Evolutionary conservation across 2,797 vertebrate genomes (phyloP).

Genomic region (Tauraco hartlaubi): DNA sequence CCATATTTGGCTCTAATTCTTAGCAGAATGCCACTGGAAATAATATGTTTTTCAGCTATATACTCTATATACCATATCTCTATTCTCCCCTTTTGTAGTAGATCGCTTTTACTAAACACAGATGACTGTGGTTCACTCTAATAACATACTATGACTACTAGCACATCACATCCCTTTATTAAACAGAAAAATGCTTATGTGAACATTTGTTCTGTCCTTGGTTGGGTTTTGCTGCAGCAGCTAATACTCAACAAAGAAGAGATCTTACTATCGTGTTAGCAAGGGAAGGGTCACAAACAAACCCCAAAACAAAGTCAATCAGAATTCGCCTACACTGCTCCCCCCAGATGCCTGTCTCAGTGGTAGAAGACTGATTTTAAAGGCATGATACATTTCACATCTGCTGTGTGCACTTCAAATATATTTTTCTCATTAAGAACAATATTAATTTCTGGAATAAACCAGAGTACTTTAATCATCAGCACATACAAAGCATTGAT

Average conservation of each 20-base stretch:
- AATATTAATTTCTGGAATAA: background rate
- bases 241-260: background rate
- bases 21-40: background rate
- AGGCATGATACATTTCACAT: background rate
- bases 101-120: background rate
- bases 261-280: background rate
- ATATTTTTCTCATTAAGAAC: background rate
- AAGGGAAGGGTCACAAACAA: background rate
- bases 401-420: background rate
- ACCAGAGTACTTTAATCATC: background rate
- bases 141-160: background rate
- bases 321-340: rapidly evolving
- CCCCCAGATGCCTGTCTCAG: background rate
- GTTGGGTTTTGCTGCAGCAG: background rate
- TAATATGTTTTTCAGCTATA: background rate
- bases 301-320: background rate
- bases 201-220: background rate
- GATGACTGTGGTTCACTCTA: background rate
- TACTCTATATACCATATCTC: background rate
- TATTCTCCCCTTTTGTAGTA: background rate
- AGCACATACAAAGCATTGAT: background rate
- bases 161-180: background rate
- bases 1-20: background rate
- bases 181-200: background rate
- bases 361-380: background rate